Conservation (phyloP, 1,140 invertebrate genomes). For the Atta cephalotes region DNA sequence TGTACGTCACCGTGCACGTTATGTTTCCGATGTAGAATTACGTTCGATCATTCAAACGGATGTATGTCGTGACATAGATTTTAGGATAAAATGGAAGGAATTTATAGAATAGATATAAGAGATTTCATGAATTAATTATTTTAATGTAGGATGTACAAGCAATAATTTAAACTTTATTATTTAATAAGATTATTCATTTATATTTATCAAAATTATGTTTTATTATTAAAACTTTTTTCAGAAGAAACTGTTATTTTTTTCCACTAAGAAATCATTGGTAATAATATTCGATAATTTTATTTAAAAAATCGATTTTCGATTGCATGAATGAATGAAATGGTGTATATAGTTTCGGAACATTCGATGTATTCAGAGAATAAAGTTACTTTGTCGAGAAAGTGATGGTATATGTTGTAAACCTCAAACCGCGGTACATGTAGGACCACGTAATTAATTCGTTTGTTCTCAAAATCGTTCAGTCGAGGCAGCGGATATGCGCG, state of each 20-base stretch:
- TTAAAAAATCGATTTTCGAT: background rate
- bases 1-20: background rate
- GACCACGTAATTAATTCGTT: constrained; percentile 64
- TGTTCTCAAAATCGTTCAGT: constrained; percentile 65
- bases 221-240: background rate
- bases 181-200: background rate
- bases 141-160: background rate
- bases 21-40: background rate
- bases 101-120: no score
- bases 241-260: no score
- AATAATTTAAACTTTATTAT: background rate
- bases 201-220: background rate
- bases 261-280: background rate
- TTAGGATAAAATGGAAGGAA: background rate
- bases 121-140: background rate
- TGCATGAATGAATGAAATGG: constrained; percentile 1
- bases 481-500: constrained; percentile 7
- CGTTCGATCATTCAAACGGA: background rate
- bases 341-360: background rate
- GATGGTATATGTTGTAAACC: constrained; percentile 27
- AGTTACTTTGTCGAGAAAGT: constrained; percentile 22
- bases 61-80: background rate
- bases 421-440: constrained; percentile 31
- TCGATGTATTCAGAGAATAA: background rate
- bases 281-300: background rate